Base-by-base conservation (phyloP, 2,113 vertebrate species). In the Mus pahari region DNA sequence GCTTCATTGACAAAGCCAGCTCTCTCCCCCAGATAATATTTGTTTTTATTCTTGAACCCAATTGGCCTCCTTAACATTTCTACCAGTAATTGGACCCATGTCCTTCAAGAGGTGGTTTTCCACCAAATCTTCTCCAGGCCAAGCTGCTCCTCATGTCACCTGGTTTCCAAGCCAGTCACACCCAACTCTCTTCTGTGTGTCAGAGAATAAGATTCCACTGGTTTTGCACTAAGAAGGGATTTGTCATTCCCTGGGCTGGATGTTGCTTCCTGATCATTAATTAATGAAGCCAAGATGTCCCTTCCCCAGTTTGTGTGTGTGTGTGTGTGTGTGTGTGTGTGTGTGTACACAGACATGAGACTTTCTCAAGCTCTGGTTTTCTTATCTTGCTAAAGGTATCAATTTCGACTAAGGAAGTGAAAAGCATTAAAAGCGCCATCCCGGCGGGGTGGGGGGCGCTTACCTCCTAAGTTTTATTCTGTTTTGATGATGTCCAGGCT, bases 331-430 rank as follows among this genome's bases (percentile, higher is more conserved):
- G 7, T 39, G 1, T 14, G 33, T 3, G 8, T 45, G n/a, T 20
- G 26, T 2, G 14, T 22, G 36, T 9, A 71, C 22, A 53, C 62
- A 58, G n/a, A 33, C 31, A 86, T 5, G 53, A 91, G 50, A 36
- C 39, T 94, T 91, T 60, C 36, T 33, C 68, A 68, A 84, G 28
- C 64, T 78, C 74, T 19, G 31, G 16, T 62, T 81, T 95, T 89
- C 86, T 90, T 58, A 64, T 24, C 83, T 62, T 93, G 75, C 42
- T 81, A 33, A 73, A 70, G 90, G 58, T 66, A 86, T 84, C 70
- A 39, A 53, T 0, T 55, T 42, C 20, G n/a, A 48, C 66, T 75
- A 55, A 93, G 66, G 82, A 89, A 78, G 70, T 42, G 36, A 90
- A 90, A 95, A 91, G 42, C 62, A 50, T 22, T 64, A 42, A 82